Evolutionary conservation across 2,113 vertebrate species (phyloP), one percentile per base, ranked within the genome.

Genomic region (Cheirogaleus medius): DNA sequence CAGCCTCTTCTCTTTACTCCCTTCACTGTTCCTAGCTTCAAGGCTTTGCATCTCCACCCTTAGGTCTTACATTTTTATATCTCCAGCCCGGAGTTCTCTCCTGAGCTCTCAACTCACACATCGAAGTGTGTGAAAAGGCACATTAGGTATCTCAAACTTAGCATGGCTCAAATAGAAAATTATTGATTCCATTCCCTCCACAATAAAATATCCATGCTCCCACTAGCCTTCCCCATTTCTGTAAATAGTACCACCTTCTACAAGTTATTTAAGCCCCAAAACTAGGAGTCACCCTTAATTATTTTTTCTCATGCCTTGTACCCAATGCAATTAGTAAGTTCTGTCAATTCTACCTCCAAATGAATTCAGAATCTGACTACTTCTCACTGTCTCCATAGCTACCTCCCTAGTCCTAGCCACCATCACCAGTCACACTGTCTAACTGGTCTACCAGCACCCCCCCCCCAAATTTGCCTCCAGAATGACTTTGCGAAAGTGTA

Each of bases 131-230:
- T 83, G 80, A 94, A 32, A 29, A 94, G 39, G 73, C 37, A 64
- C 13, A 66, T 29, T 34, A 94, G 25, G 32, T 21, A 90, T 54
- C 74, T 87, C 91, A 84, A 83, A 63, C n/a, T 47, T 69, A 86
- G 77, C 73, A 91, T 11, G 60, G 32, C 13, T 81, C 47, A 85
- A 85, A 91, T 6, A 94, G 37, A 97, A 96, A 94, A 97, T 49
- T 49, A 87, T 0, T 44, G 56, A 77, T 58, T 87, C 4, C 17
- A 34, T 39, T 49, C 6, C n/a, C 63, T 54, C 32, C 74, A 76
- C 23, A 66, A 82, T 29, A 93, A 93, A 85, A 90, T 34, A 74
- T 25, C 49, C 39, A 87, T 42, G 80, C 34, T 71, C 69, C 34
- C 20, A 68, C 7, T 63, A 87, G 39, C 34, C 49, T 83, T 80